Evolutionary conservation across 1,140 invertebrate species (phyloP).

Genomic region (Apis laboriosa): DNA sequence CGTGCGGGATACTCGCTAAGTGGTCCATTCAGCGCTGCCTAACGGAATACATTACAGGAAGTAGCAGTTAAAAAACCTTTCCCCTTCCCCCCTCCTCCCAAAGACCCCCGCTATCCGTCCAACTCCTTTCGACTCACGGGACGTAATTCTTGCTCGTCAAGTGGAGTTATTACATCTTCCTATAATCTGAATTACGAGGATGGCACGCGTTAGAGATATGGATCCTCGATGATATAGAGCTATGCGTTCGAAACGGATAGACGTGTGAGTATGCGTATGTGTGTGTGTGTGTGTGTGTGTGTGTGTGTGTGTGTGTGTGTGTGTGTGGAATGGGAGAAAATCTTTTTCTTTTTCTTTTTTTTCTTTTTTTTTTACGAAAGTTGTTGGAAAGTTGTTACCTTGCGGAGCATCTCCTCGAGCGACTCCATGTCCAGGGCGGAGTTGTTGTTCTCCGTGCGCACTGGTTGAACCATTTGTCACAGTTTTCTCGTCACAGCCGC

Average conservation of each 20-base stretch:
- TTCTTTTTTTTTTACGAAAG: background rate
- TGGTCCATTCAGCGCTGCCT: constrained; percentile 70
- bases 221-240: no score
- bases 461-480: constrained; percentile 76
- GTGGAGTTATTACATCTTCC: constrained; percentile 31
- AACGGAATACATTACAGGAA: constrained; percentile 75
- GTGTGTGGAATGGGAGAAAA: no score
- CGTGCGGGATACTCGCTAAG: constrained; percentile 65
- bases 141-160: constrained; percentile 55
- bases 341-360: no score
- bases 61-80: constrained; percentile 71
- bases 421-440: constrained; percentile 89
- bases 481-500: constrained; percentile 12
- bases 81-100: constrained; percentile 23
- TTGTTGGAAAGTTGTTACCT: constrained; percentile 82
- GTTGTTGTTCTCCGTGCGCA: constrained; percentile 85
- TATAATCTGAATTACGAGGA: constrained; percentile 7
- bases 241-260: no score
- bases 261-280: no score
- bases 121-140: constrained; percentile 13
- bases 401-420: constrained; percentile 90
- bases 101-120: background rate
- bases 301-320: no score
- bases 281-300: no score
- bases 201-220: constrained; percentile 21